phyloP scores from a whole-genome alignment of 2,113 vertebrate genomes.

The Cololabis saira region DNA sequence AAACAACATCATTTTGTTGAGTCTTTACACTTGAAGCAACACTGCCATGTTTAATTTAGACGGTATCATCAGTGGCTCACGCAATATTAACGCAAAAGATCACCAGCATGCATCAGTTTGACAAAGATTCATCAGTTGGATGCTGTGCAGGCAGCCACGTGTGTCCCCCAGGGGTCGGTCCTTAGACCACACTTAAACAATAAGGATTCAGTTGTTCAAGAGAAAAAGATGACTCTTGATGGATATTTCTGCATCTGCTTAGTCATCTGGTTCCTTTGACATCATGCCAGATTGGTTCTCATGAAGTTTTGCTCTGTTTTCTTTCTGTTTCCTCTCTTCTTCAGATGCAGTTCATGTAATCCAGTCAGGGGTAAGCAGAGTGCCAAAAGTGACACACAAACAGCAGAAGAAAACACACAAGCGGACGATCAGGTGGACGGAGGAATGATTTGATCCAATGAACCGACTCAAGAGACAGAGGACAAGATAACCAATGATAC shows the following conservation, averaged over 20 bases:
- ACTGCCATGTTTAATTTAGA: neutral
- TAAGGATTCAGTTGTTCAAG: neutral
- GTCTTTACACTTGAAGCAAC: neutral
- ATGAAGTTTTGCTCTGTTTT: neutral
- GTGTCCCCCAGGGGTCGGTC: neutral
- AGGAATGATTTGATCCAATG: slow-evolving; percentile 40
- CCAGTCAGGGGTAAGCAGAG: slow-evolving; percentile 69
- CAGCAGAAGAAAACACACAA: slow-evolving; percentile 56
- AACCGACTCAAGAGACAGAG: slow-evolving; percentile 48
- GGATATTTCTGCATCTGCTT: neutral
- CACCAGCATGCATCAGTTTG: neutral
- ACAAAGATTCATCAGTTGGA: neutral
- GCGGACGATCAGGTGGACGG: slow-evolving; percentile 45
- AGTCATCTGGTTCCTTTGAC: too few species aligned
- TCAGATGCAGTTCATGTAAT: slow-evolving; percentile 97
- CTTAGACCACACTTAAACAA: neutral
- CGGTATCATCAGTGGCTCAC: neutral
- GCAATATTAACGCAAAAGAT: neutral
- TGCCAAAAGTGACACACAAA: slow-evolving; percentile 71
- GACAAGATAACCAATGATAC: slow-evolving; percentile 63
- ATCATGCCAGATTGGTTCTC: too few species aligned
- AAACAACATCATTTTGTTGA: too few species aligned
- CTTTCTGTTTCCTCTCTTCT: neutral
- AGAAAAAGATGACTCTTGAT: neutral
- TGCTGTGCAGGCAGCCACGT: neutral